Evolutionary conservation across 2,888 invertebrate genomes (phyloP).

Genomic region (Eudasyphora cyanicolor): DNA sequence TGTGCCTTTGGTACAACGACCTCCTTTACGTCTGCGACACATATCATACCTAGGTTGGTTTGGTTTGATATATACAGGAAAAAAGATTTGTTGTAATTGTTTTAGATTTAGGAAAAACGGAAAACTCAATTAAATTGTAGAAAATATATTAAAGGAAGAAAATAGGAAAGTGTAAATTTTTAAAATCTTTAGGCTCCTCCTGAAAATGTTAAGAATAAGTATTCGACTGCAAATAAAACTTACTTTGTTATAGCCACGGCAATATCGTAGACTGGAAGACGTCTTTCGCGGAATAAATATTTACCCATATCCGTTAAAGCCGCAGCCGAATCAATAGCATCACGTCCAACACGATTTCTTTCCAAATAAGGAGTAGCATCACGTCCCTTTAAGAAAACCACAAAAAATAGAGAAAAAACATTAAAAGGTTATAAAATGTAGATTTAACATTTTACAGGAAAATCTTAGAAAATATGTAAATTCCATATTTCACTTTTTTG

Average conservation of each 20-base stretch:
- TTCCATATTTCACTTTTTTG: background rate
- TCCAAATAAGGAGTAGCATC: conserved; percentile 97
- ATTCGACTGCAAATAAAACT: conserved; percentile 80
- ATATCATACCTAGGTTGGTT: conserved; percentile 92
- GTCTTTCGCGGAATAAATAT: conserved; percentile 95
- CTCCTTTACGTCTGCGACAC: conserved; percentile 97
- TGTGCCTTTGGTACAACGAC: conserved; percentile 98
- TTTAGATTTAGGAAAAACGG: conserved; percentile 41
- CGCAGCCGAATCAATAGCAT: conserved; percentile 96
- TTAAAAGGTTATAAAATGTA: conserved; percentile 24
- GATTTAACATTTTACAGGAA: conserved; percentile 48
- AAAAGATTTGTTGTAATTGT: conserved; percentile 39
- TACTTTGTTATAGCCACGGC: conserved; percentile 98
- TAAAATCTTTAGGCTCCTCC: conserved; percentile 11
- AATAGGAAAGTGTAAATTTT: conserved; percentile 10
- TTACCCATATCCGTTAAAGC: conserved; percentile 98
- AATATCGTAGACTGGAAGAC: conserved; percentile 96
- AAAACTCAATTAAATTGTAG: conserved; percentile 30
- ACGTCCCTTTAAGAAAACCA: conserved; percentile 86
- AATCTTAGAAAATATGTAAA: background rate
- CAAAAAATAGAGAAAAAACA: no score
- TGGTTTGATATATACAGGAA: conserved; percentile 50
- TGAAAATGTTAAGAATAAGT: background rate
- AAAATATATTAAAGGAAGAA: conserved; percentile 23
- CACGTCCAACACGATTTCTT: conserved; percentile 94